Conservation (phyloP, 2,797 vertebrate genomes). For the Pyrocephalus nanus region DNA sequence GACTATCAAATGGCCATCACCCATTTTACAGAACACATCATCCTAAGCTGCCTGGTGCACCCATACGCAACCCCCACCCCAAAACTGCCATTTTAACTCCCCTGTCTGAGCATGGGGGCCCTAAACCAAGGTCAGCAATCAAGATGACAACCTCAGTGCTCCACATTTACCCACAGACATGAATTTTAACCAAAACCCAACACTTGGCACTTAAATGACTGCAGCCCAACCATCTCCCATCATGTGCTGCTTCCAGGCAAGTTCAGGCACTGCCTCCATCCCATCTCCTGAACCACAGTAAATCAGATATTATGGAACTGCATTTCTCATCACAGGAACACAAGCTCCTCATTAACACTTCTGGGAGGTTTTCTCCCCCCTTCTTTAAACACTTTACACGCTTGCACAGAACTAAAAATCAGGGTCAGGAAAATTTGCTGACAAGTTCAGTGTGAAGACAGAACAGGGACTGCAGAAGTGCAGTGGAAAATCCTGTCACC, state of each 20-base stretch:
- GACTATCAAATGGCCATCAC: neutral
- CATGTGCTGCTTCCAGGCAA: neutral
- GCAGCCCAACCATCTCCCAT: neutral
- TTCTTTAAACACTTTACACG: neutral
- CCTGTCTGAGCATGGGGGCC: neutral
- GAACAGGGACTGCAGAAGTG: neutral
- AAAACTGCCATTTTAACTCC: neutral
- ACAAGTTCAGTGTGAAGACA: accelerated
- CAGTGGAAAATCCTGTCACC: neutral
- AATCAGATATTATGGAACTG: neutral
- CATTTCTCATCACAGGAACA: neutral
- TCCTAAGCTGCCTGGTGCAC: neutral
- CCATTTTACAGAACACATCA: neutral
- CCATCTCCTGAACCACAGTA: neutral
- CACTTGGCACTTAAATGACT: neutral
- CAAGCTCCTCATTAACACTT: neutral
- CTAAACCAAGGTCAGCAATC: neutral
- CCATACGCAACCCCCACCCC: neutral
- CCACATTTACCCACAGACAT: neutral
- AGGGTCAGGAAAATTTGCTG: neutral
- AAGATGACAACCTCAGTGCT: neutral
- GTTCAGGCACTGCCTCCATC: neutral
- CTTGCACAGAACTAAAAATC: neutral
- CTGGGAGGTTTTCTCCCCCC: neutral
- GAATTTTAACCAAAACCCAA: neutral